phyloP scores from a whole-genome alignment of 1,140 invertebrate species.

The Drosophila fuyamai region DNA sequence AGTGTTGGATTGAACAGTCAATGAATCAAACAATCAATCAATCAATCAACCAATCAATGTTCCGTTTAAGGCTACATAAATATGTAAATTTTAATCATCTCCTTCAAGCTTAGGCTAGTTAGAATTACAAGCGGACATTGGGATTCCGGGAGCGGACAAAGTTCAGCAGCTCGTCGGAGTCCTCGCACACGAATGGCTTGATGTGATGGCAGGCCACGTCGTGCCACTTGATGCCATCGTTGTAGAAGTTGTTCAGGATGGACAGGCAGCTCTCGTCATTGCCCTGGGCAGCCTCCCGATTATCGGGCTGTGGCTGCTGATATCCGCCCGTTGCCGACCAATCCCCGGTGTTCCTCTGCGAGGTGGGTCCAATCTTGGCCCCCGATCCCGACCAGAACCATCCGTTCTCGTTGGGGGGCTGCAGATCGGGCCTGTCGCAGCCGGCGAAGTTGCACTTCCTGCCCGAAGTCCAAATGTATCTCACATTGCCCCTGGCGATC shows the following conservation, averaged over 20 bases:
- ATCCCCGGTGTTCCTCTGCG: constrained; percentile 93
- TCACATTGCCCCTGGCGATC: constrained; percentile 89
- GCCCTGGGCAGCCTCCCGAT: constrained; percentile 93
- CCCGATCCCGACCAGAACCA: constrained; percentile 98
- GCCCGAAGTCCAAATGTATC: constrained; percentile 96
- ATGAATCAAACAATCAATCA: constrained; percentile 54
- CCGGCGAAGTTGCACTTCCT: constrained; percentile 96
- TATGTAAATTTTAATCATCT: constrained; percentile 56
- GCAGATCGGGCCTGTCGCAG: constrained; percentile 93
- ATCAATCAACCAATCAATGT: constrained; percentile 55
- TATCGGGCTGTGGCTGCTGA: constrained; percentile 94
- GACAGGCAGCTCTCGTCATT: constrained; percentile 96
- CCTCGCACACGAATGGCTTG: constrained; percentile 97
- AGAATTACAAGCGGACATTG: constrained; percentile 90
- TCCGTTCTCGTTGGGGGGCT: constrained; percentile 94
- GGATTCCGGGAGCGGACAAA: constrained; percentile 95
- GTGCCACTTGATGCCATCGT: constrained; percentile 96
- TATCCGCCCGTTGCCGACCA: constrained; percentile 95
- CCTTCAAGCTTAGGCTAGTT: constrained; percentile 47
- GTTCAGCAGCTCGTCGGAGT: constrained; percentile 95
- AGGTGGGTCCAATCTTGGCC: constrained; percentile 94
- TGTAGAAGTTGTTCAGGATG: constrained; percentile 96
- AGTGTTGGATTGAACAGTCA: constrained; percentile 52
- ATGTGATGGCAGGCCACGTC: constrained; percentile 96
- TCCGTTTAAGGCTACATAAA: constrained; percentile 79